Base-by-base conservation (phyloP, 2,888 invertebrate species). In the Portevinia maculata region DNA sequence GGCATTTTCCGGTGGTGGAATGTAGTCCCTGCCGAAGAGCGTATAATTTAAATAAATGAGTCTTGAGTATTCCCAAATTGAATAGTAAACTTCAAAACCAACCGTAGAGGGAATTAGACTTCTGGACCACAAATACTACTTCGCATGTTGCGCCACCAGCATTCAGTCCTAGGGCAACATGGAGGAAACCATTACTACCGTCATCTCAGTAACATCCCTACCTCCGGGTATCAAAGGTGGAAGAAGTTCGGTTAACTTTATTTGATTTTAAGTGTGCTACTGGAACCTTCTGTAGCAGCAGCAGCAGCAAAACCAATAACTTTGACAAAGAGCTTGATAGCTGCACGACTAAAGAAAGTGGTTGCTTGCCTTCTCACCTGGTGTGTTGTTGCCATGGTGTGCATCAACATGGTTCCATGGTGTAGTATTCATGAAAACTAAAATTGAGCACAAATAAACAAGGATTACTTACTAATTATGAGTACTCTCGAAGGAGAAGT, bases 51-150 rank as follows among this genome's bases (percentile, higher is more conserved):
- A 81, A 81, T 70, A 60, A 81, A 81, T 81, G 64, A 81, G 81
- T 70, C 65, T 76, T 52, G 70, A 65, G 76, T 76, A 71, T 71
- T 81, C 76, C 81, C 81, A 81, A 81, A 81, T 81, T 81, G 70
- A 81, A 75, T 76, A 81, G 76, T 81, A 81, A 81, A 81, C 81
- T 65, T 76, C 48, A 32, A 32, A 24, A 76, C 65, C 65, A 21
- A 76, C 65, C 65, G 34, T 76, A 81, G 60, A 70, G 70, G 59
- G 70, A 44, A 71, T 71, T 76, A 76, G 71, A 64, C 62, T 75
- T 62, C 50, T 57, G 50, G 57, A 44, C 70, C 70, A 39, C 81
- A 65, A 65, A 39, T 60, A 76, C 39, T 44, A 19, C 44, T 11
- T 44, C 44, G 17, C 19, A 8, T 44, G 21, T 9, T 21, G 44